Conservation (phyloP, 2,113 vertebrate genomes). For the Aplodontia rufa region DNA sequence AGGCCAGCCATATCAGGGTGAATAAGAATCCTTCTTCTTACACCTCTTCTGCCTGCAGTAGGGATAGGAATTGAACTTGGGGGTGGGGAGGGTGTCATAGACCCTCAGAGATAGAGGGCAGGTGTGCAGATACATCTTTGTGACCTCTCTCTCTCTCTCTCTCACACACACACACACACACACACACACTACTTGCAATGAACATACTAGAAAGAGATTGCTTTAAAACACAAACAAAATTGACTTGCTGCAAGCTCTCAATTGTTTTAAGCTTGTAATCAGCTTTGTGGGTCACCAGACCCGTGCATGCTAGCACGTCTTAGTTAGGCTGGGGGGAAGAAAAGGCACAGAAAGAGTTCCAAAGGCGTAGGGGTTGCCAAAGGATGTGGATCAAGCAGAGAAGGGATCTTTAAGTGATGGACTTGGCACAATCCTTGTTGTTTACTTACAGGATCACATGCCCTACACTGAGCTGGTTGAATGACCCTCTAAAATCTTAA, state of each 20-base stretch:
- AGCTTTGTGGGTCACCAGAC: not conserved
- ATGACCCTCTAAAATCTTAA: not conserved
- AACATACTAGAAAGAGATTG: not conserved
- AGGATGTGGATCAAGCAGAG: not conserved
- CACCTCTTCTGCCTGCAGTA: not conserved
- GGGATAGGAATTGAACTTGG: not conserved
- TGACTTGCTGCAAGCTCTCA: not conserved
- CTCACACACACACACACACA: not conserved
- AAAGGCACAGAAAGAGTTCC: not conserved
- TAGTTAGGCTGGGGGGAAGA: not conserved
- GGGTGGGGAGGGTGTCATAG: too few species aligned
- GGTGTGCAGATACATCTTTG: fast-evolving
- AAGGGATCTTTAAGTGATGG: not conserved
- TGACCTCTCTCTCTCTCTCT: too few species aligned
- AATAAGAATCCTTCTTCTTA: not conserved
- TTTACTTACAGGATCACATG: not conserved
- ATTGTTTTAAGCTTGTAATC: not conserved
- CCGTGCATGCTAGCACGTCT: not conserved
- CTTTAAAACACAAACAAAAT: not conserved
- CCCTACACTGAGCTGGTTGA: not conserved
- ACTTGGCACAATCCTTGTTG: not conserved
- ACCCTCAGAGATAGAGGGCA: too few species aligned
- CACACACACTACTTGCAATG: fast-evolving
- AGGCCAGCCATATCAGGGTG: not conserved
- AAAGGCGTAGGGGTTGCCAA: not conserved